A percentile compares a stretch with the other conserved stretches of the same genome.
Evolutionary conservation across 1,140 invertebrate species (phyloP).

Genomic region (Ceratitis capitata): DNA sequence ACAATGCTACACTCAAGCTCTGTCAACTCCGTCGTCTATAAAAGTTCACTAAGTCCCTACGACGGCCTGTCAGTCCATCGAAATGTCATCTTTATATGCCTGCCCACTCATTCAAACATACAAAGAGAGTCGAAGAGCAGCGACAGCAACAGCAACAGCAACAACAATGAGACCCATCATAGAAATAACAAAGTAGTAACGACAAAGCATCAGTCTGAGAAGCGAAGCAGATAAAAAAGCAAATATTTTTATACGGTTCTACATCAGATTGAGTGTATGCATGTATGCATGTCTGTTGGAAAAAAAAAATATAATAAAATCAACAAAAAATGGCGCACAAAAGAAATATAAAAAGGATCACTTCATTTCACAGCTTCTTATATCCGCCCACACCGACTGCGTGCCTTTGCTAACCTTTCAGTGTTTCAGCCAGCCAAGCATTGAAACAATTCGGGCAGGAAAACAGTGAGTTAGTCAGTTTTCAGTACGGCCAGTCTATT

Average conservation of each 20-base stretch:
- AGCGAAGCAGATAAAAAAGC: slow-evolving; percentile 1
- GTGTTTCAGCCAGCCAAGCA: not conserved
- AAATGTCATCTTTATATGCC: not conserved
- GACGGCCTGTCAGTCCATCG: not conserved
- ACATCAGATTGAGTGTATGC: not conserved
- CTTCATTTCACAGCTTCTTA: slow-evolving; percentile 41
- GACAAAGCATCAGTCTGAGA: slow-evolving; percentile 1
- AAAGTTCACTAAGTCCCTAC: not conserved
- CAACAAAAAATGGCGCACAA: slow-evolving; percentile 36
- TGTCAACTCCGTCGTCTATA: too few species aligned
- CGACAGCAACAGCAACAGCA: not conserved
- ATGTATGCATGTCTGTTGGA: not conserved
- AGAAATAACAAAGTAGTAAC: too few species aligned
- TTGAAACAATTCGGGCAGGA: not conserved
- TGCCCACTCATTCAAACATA: not conserved
- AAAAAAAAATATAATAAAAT: not conserved
- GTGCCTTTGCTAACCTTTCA: not conserved
- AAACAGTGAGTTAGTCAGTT: slow-evolving; percentile 30
- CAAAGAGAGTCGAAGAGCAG: not conserved
- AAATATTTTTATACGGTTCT: not conserved
- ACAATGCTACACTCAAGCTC: too few species aligned
- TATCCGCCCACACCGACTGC: not conserved
- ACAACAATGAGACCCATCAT: too few species aligned
- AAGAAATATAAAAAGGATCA: slow-evolving; percentile 61
- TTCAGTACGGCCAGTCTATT: not conserved